Percentiles rank a stretch among this genome's conserved stretches.
Evolutionary conservation across 2,113 vertebrate genomes (phyloP).

Genomic region (Pterocles gutturalis): DNA sequence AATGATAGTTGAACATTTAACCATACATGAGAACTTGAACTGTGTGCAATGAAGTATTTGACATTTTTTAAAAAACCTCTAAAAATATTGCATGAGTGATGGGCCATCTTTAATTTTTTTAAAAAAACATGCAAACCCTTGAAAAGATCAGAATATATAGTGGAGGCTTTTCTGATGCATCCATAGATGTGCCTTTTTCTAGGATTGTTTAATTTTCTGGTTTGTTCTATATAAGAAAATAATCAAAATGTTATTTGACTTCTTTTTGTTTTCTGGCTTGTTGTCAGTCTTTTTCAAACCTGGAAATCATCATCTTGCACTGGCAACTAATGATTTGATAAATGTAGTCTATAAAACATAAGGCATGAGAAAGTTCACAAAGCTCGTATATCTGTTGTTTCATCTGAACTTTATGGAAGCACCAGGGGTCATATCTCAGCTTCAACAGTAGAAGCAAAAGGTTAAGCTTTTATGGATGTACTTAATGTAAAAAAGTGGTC

Average conservation of each 20-base stretch:
- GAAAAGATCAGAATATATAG: not conserved
- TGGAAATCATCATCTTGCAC: not conserved
- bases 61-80: rapidly evolving
- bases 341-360: not conserved
- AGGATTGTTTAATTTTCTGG: not conserved
- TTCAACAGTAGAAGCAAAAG: not conserved
- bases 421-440: not conserved
- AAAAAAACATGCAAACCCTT: not conserved
- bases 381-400: not conserved
- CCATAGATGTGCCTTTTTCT: not conserved
- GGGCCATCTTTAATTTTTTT: not conserved
- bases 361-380: not conserved
- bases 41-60: not conserved
- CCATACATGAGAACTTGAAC: not conserved
- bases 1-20: not conserved
- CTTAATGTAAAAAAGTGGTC: not conserved
- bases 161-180: not conserved
- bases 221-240: not conserved
- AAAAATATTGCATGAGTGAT: not conserved
- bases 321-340: not conserved
- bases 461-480: not conserved
- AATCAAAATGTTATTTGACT: not conserved
- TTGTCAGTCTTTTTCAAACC: not conserved
- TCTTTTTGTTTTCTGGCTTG: not conserved
- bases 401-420: not conserved